Percentiles rank a stretch among this genome's conserved stretches.
Evolutionary conservation across 2,797 vertebrate genomes (phyloP).

Genomic region (Podarcis siculus): DNA sequence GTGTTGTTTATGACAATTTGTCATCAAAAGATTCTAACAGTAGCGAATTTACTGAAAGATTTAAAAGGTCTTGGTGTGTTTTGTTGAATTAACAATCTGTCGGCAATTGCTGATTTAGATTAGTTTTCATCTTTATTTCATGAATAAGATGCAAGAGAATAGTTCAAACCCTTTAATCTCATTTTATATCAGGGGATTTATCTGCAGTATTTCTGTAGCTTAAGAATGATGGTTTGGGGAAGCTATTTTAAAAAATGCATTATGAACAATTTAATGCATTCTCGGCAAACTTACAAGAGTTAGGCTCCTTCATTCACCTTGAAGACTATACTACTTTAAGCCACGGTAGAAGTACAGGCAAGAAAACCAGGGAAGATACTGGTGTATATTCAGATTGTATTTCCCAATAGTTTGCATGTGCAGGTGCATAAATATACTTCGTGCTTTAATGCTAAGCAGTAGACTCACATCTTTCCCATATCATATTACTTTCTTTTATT

Average conservation of each 20-base stretch:
- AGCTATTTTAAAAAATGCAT: slow-evolving; percentile 19
- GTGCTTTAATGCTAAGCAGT: neutral
- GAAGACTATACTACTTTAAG: neutral
- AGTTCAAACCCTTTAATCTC: neutral
- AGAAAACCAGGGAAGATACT: neutral
- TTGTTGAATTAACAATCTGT: slow-evolving; percentile 55
- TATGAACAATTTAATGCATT: neutral
- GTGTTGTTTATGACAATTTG: slow-evolving; percentile 49
- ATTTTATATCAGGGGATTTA: slow-evolving; percentile 45
- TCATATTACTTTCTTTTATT: neutral
- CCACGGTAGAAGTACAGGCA: neutral
- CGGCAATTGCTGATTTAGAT: slow-evolving; percentile 55
- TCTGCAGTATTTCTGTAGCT: neutral
- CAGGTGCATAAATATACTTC: neutral
- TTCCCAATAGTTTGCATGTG: neutral
- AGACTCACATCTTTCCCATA: neutral
- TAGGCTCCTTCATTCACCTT: neutral
- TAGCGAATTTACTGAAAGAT: slow-evolving; percentile 55
- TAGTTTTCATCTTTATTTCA: slow-evolving; percentile 64
- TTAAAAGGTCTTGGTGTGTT: slow-evolving; percentile 43
- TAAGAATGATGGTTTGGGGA: slow-evolving; percentile 23
- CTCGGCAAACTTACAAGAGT: neutral
- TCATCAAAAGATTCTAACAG: slow-evolving; percentile 54
- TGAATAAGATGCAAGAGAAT: slow-evolving; percentile 35
- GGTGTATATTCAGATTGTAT: neutral